Conservation (phyloP, 2,113 vertebrate genomes). For the Pygoscelis antarcticus region DNA sequence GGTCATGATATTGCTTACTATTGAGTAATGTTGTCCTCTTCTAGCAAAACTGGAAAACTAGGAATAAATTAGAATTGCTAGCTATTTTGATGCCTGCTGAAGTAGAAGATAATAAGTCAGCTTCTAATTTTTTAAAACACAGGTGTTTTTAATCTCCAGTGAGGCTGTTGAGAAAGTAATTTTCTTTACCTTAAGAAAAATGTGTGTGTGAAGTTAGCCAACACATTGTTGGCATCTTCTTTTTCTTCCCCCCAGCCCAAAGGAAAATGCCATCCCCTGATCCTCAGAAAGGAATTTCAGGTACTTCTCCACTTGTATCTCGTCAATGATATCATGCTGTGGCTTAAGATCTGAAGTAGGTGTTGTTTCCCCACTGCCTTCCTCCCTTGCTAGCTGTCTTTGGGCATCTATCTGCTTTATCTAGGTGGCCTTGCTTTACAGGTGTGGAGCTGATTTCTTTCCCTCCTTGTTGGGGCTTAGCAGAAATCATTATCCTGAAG, state of each 20-base stretch:
- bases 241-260: rapidly evolving
- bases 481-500: neutral
- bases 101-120: neutral
- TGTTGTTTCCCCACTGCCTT: neutral
- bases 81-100: neutral
- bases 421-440: neutral
- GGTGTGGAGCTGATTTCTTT: neutral
- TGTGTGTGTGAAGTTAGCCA: neutral
- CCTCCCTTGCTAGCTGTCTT: neutral
- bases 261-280: neutral
- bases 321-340: neutral
- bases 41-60: neutral
- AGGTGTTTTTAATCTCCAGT: neutral
- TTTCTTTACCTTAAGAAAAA: neutral
- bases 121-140: neutral
- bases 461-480: neutral
- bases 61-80: neutral
- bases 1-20: neutral
- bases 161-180: neutral
- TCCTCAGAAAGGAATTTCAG: neutral
- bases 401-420: neutral
- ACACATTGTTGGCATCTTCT: neutral
- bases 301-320: neutral
- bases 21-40: neutral
- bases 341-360: neutral